Percentiles rank a stretch among this genome's conserved stretches.
These are phyloP conservation scores for Lasioglossum pauxillum DNA, from an alignment of 2,888 invertebrate genomes.

Conservation along the genomic window DNA sequence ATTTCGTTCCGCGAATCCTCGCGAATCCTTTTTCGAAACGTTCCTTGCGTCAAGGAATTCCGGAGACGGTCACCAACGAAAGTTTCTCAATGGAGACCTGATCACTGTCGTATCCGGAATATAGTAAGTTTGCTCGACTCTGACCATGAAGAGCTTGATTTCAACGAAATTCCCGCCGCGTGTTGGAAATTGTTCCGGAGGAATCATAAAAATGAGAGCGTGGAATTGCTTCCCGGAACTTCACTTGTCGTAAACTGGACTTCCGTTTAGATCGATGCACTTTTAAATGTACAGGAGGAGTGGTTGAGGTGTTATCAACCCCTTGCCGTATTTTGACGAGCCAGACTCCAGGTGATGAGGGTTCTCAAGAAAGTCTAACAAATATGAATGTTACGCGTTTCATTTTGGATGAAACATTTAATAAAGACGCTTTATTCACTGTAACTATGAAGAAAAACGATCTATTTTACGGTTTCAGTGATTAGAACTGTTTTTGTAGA, in stretches of 20 bases:
- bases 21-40: neutral
- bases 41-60: neutral
- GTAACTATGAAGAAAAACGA: no score
- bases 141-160: neutral
- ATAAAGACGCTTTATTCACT: no score
- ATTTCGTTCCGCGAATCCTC: neutral
- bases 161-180: neutral
- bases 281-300: neutral
- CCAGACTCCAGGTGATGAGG: no score
- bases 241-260: neutral
- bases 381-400: no score
- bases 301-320: no score
- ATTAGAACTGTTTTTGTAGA: no score
- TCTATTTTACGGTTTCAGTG: no score
- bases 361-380: no score
- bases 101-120: neutral
- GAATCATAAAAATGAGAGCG: neutral
- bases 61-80: neutral
- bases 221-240: neutral
- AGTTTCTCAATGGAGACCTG: slow-evolving; percentile 24
- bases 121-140: slow-evolving; percentile 17
- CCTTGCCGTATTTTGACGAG: no score
- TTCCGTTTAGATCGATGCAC: neutral
- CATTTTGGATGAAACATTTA: no score
- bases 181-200: neutral